Evolutionary conservation across 2,113 vertebrate species (phyloP), one percentile per base, ranked within the genome.

Genomic region (Oreochromis tanganicae): DNA sequence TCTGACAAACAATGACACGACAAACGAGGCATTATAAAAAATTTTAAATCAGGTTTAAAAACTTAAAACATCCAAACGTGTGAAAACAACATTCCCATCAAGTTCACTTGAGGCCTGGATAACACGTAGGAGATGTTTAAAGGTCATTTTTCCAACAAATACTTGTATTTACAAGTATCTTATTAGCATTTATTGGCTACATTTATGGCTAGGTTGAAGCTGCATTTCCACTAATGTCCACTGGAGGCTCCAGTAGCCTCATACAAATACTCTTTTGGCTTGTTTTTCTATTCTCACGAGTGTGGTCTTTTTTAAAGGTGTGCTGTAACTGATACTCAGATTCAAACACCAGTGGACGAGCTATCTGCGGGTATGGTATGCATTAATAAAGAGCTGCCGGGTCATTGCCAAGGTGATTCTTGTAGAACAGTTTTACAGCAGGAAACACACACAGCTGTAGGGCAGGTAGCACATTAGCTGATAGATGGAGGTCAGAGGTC

Each of bases 401-500:
- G 80, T 82, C 38, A 59, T 32, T 61, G 56, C 55, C 55, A 46
- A 29, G 80, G 56, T 27, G 73, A 78, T n/a, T 32, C 43, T 50
- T 32, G 43, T 16, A 50, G 32, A 50, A 29, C 43, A 32, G 55
- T 24, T 57, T 71, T 36, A 86, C 32, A 66, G 55, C 48, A 73
- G 61, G 46, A 87, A 46, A 84, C 46, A 78, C 32, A 83, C 24
- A 52, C 7, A 56, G 81, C 86, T 11, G 19, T 1, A 54, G 80
- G 91, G 89, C 82, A 89, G 87, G 82, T 63, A 68, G 71, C 91
- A 87, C 82, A 34, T 92, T 63, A 6, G 80, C 21, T 92, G 88
- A 90, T 89, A 66, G 82, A 88, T 84, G 4, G 36, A 88, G 43
- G 82, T 81, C 82, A 92, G 73, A 92, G 91, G 92, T 94, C 92